Evolutionary conservation across 2,113 vertebrate species (phyloP).

Genomic region (Danionella cerebrum): DNA sequence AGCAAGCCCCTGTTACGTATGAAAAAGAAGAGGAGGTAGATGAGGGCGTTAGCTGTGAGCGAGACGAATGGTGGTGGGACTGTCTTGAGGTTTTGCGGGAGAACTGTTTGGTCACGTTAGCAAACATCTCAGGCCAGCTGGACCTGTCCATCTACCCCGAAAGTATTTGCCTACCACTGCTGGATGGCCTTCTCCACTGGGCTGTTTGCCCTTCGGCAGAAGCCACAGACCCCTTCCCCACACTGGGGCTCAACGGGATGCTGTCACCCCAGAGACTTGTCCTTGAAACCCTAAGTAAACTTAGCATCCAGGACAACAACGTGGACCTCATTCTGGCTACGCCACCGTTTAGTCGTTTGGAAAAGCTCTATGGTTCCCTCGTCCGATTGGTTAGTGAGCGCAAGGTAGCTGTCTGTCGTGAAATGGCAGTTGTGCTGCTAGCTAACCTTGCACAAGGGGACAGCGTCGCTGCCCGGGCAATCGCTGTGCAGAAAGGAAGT

Average conservation of each 20-base stretch:
- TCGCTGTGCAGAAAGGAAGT: conserved; percentile 93
- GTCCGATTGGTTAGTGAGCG: conserved; percentile 95
- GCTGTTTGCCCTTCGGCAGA: conserved; percentile 95
- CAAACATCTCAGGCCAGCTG: conserved; percentile 96
- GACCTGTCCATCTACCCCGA: conserved; percentile 94
- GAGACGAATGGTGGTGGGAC: conserved; percentile 99
- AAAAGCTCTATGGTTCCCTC: conserved; percentile 92
- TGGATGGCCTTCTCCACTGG: conserved; percentile 97
- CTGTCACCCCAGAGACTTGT: conserved; percentile 98
- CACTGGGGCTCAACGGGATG: conserved; percentile 83
- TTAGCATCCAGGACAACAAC: conserved; percentile 99
- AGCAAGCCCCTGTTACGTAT: conserved; percentile 90
- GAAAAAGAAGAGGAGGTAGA: conserved; percentile 96
- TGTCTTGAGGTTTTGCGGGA: conserved; percentile 93
- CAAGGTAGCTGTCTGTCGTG: conserved; percentile 94
- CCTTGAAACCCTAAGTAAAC: conserved; percentile 97
- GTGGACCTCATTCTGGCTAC: conserved; percentile 98
- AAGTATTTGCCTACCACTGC: conserved; percentile 95
- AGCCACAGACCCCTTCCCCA: conserved; percentile 94
- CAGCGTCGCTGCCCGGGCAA: conserved; percentile 84
- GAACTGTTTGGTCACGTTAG: conserved; percentile 93
- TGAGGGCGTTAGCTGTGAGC: conserved; percentile 86
- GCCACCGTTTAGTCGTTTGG: conserved; percentile 90
- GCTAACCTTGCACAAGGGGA: conserved; percentile 97
- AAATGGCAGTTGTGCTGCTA: conserved; percentile 96